Evolutionary conservation across 2,113 vertebrate genomes (phyloP), one percentile per base, ranked within the genome.

Genomic region (Cacatua alba): DNA sequence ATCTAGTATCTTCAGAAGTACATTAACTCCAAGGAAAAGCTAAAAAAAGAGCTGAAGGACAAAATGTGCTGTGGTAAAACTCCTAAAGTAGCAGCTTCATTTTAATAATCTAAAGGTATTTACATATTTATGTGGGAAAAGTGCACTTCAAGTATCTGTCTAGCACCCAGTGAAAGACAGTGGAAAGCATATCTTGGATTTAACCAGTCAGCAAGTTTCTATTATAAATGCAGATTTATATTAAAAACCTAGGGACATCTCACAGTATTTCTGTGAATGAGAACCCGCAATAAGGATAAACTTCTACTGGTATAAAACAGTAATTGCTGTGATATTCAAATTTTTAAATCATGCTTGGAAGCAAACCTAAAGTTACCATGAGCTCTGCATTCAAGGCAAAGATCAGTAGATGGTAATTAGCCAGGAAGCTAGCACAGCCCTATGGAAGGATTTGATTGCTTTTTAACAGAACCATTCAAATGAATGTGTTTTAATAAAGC

Each of bases 61-160:
- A 5, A 88, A 83, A 33, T 91, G 26, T 74, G 49, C 79, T 74
- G 55, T n/a, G 46, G 51, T 35, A 86, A 67, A 83, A 67, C 24
- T 81, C 55, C 37, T 43, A 5, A 82, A 86, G 76, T 11, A 92
- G 48, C 33, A 83, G 59, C 23, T 53, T 80, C 49, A 85, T 88
- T 94, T 93, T 70, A 86, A 93, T 88, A 88, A 92, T 71, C 60
- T 81, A 18, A 29, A 77, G 81, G 46, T 55, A 93, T 71, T 92
- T 88, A 90, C 6, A 15, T 90, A 90, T 78, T 68, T 44, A 78
- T 17, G 11, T 48, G 35, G 7, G 18, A 31, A 79, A 95, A 92
- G 20, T 20, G 29, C 26, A 90, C 29, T 87, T 85, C 3, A 83
- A 78, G 33, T 81, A 90, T 92, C 80, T 91, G 72, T 90, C 68